These are phyloP conservation scores for Remorina albescens DNA, from an alignment of 2,797 vertebrate species.

Conservation along the genomic window DNA sequence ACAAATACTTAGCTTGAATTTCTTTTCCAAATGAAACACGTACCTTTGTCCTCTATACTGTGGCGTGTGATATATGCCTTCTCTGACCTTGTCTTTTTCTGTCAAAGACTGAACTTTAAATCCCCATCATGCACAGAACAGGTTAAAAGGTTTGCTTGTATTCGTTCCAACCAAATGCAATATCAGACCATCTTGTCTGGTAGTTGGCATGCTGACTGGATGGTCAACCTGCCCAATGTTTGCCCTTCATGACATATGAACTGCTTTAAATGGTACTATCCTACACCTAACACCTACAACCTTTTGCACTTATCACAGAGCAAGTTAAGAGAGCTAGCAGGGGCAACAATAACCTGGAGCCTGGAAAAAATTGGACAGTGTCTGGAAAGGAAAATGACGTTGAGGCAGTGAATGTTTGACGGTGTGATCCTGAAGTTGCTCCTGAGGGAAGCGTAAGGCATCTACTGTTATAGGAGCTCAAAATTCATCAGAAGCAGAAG, in stretches of 20 bases:
- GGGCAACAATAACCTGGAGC: constrained; percentile 19
- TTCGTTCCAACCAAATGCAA: constrained; percentile 8
- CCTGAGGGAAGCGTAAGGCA: background rate
- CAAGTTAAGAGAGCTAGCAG: constrained; percentile 15
- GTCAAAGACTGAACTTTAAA: constrained; percentile 20
- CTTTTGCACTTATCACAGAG: constrained; percentile 44
- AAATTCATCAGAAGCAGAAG: constrained; percentile 15
- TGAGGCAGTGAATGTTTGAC: constrained; percentile 18
- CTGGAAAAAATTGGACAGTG: constrained; percentile 15
- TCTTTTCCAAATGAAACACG: background rate
- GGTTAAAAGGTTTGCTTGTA: constrained; percentile 4
- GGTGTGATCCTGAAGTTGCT: constrained; percentile 20
- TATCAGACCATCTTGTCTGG: constrained; percentile 7
- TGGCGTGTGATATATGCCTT: constrained; percentile 13
- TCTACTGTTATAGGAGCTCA: constrained; percentile 20
- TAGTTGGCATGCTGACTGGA: constrained; percentile 30
- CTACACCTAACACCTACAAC: constrained; percentile 53
- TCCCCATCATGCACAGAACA: constrained; percentile 2
- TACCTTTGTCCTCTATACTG: background rate
- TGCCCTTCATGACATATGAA: constrained; percentile 29
- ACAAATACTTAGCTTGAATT: constrained; percentile 12
- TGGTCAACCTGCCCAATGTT: constrained; percentile 35
- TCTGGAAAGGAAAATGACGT: constrained; percentile 38
- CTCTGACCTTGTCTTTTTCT: constrained; percentile 21
- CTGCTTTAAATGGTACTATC: constrained; percentile 70